Evolutionary conservation across 2,113 vertebrate species (phyloP).

Genomic region (Melanostigma gelatinosum): DNA sequence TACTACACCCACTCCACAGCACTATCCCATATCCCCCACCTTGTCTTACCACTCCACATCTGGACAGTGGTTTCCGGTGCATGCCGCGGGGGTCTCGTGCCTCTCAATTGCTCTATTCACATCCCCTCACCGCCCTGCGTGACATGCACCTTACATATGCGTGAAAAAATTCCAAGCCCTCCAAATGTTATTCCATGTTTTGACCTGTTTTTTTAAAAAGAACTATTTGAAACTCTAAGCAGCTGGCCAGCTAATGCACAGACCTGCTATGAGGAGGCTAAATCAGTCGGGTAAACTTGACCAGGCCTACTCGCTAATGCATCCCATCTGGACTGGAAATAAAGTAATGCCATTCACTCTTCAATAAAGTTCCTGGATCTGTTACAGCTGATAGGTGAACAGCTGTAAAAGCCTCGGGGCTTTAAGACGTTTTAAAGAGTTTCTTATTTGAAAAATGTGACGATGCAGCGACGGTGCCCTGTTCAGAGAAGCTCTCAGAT

Average conservation of each 20-base stretch:
- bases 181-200: constrained; percentile 57
- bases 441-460: constrained; percentile 56
- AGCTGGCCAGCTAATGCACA: constrained; percentile 58
- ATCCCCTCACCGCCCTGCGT: constrained; percentile 30
- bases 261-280: constrained; percentile 29
- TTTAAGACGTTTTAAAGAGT: constrained; percentile 42
- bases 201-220: constrained; percentile 46
- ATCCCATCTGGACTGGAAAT: constrained; percentile 74
- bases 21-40: constrained; percentile 8
- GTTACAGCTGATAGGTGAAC: constrained; percentile 55
- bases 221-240: constrained; percentile 56
- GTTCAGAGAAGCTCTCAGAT: constrained; percentile 47
- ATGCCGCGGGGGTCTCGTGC: constrained; percentile 57
- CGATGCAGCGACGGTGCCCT: constrained; percentile 22
- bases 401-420: constrained; percentile 52
- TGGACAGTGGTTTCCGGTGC: constrained; percentile 72
- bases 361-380: constrained; percentile 46
- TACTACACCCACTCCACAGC: not conserved
- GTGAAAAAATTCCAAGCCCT: constrained; percentile 53
- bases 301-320: constrained; percentile 54
- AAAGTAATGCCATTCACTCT: constrained; percentile 51
- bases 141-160: constrained; percentile 76
- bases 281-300: constrained; percentile 46
- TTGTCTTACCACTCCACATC: constrained; percentile 74
- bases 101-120: constrained; percentile 71